Evolutionary conservation across 53 echinoderm and acorn worm species (phyloP).

Genomic region (Echinometra lucunter): DNA sequence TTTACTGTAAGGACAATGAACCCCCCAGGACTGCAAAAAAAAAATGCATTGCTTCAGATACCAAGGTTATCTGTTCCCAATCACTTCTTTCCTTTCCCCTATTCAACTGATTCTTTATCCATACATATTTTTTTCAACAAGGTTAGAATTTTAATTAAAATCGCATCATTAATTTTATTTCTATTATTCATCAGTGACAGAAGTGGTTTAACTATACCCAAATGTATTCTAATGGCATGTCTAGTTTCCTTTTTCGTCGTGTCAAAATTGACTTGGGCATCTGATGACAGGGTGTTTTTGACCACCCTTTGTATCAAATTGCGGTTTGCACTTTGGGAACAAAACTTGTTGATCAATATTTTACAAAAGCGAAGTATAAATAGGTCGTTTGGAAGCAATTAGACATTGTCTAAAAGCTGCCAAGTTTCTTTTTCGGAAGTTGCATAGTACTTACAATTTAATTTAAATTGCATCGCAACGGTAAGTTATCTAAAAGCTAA

Average conservation of each 20-base stretch:
- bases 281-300: not conserved
- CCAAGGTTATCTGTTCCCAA: not conserved
- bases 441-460: no score
- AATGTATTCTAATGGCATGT: not conserved
- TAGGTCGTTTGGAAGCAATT: not conserved
- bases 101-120: not conserved
- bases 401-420: not conserved
- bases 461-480: no score
- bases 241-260: not conserved
- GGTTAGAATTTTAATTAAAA: conserved; percentile 4
- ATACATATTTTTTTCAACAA: conserved; percentile 16
- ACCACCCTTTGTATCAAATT: not conserved
- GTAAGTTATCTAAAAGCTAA: no score
- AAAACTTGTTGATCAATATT: not conserved
- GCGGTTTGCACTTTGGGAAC: not conserved
- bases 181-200: not conserved
- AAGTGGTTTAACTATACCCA: not conserved
- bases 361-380: not conserved
- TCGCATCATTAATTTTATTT: not conserved
- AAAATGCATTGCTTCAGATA: conserved; percentile 6
- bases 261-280: not conserved
- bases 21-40: no score
- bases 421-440: no score
- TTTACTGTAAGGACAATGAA: not conserved
- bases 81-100: not conserved